Conservation (phyloP, 2,113 vertebrate genomes). For the mouse (Mus musculus) region GRCm39 chr10:67036001-67036500, state of each 20-base stretch:
- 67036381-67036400: not conserved
- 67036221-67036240: not conserved
- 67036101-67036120: conserved; percentile 28
- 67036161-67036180: not conserved
- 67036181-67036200: not conserved
- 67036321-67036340: not conserved
- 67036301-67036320: not conserved
- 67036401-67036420: not conserved
- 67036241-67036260: not conserved
- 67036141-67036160: not conserved
- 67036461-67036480: not conserved
- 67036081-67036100: not conserved
- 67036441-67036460: not conserved
- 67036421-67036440: not conserved
- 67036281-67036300: not conserved
- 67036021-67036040: not conserved
- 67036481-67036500: not conserved
- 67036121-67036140: no score
- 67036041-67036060: not conserved
- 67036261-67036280: conserved; percentile 7
- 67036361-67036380: not conserved
- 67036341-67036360: not conserved
- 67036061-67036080: not conserved
- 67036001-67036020: not conserved
- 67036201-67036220: not conserved